These are phyloP conservation scores for Cephonodes hylas DNA, from an alignment of 2,888 invertebrate genomes.

Conservation along the genomic window DNA sequence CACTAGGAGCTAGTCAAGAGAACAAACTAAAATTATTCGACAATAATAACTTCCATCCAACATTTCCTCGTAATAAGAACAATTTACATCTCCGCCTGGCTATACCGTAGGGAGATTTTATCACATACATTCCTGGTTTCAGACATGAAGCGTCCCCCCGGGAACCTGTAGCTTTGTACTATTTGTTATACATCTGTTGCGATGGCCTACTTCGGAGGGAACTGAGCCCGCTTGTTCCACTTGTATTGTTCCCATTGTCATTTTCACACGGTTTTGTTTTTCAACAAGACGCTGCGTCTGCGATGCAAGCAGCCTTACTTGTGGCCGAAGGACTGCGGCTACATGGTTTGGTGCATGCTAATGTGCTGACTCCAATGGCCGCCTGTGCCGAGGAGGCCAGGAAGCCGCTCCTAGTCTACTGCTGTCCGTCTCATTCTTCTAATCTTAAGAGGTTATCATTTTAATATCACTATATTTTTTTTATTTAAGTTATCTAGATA, in stretches of 20 bases:
- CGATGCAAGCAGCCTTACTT: constrained; percentile 85
- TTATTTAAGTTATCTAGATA: too few relatives aligned
- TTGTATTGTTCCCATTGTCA: constrained; percentile 6
- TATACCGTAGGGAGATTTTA: neutral
- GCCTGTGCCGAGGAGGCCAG: constrained; percentile 81
- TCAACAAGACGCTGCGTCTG: constrained; percentile 84
- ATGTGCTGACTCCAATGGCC: constrained; percentile 86
- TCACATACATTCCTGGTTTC: constrained; percentile 5
- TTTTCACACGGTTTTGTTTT: constrained; percentile 10
- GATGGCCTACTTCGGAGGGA: neutral
- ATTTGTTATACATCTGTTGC: neutral
- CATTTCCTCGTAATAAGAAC: neutral
- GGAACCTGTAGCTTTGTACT: neutral
- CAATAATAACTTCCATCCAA: neutral
- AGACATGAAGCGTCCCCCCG: neutral
- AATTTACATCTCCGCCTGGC: constrained; percentile 6
- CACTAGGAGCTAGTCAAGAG: neutral
- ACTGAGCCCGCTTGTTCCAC: constrained; percentile 6
- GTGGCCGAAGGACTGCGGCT: constrained; percentile 88
- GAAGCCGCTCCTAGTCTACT: constrained; percentile 86
- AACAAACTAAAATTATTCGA: neutral
- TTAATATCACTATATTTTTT: neutral
- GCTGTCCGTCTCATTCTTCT: constrained; percentile 84
- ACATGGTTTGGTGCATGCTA: constrained; percentile 85
- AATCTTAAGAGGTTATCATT: constrained; percentile 84